Evolutionary conservation across 2,888 invertebrate genomes (phyloP), one percentile per base, ranked within the genome.

Genomic region (Zeuzera pyrina): DNA sequence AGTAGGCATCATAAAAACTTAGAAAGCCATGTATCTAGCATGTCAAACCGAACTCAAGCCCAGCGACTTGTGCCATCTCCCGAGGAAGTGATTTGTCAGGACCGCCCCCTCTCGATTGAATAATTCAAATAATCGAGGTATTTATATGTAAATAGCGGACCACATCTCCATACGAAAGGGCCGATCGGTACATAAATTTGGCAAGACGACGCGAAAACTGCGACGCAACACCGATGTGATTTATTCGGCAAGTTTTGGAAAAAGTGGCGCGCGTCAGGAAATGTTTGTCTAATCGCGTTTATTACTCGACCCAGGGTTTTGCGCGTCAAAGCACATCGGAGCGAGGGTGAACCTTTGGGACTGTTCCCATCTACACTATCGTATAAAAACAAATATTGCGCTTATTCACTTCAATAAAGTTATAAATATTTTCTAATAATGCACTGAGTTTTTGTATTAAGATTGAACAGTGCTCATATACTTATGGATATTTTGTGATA

Each of bases 61-160:
- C 65, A 67, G 67, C 64, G 71, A 73, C 73, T 70, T 67, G 70
- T 68, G 69, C 69, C 71, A 74, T 78, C 77, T 78, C 76, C 69
- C n/a, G 67, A 81, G 83, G 81, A 83, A 83, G 78, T 74, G 79
- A 83, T 83, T 81, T 81, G 83, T 83, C 83, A 83, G 78, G 61
- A 72, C 68, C 83, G 77, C 83, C 81, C 81, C 79, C 79, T 79
- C 83, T 81, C 83, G 78, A 83, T 83, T 83, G 83, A 83, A 83
- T 83, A 83, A 83, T 83, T 83, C 83, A 83, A 83, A 83, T 83
- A 83, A 83, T 83, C 79, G 81, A 77, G 78, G 81, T 81, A 81
- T 83, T 83, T 81, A 83, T 81, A 83, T 81, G 83, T 81, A 81
- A 81, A 83, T 81, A 73, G 78, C 73, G 68, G 72, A 61, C 72